Conservation (phyloP, 1,140 invertebrate genomes). For the Myzus persicae region DNA sequence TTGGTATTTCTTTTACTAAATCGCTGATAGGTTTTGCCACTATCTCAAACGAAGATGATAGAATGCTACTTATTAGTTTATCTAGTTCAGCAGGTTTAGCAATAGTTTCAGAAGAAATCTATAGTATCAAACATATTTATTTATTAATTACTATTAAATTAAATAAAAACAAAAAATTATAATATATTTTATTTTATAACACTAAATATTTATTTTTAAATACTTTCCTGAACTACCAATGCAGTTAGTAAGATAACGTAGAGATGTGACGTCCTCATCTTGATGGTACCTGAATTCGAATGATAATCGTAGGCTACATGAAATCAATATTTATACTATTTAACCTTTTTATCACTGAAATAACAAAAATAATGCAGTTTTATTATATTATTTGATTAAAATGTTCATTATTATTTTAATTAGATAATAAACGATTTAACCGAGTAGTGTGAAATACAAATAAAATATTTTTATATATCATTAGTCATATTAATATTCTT, state of each 20-base stretch:
- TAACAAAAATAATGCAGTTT: neutral
- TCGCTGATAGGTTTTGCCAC: neutral
- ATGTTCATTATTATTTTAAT: neutral
- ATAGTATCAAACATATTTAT: neutral
- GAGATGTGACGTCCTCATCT: neutral
- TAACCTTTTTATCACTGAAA: neutral
- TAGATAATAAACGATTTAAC: too few relatives aligned
- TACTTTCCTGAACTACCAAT: neutral
- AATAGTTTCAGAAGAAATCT: neutral
- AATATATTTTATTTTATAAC: too few relatives aligned
- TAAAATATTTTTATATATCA: too few relatives aligned
- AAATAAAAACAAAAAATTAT: neutral
- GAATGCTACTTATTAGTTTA: neutral
- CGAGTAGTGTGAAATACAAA: neutral
- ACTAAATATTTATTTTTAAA: neutral
- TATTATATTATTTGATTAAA: neutral
- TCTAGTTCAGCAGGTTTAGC: neutral
- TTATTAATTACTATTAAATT: neutral
- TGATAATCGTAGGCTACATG: neutral
- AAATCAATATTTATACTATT: constrained; percentile 10
- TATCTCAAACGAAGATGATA: neutral
- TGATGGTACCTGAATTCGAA: neutral
- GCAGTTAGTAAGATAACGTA: neutral
- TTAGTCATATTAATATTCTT: neutral
- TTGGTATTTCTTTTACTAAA: neutral